A percentile compares a stretch with the other conserved stretches of the same genome.
phyloP scores from a whole-genome alignment of 2,113 vertebrate genomes.

The Larimichthys crocea region DNA sequence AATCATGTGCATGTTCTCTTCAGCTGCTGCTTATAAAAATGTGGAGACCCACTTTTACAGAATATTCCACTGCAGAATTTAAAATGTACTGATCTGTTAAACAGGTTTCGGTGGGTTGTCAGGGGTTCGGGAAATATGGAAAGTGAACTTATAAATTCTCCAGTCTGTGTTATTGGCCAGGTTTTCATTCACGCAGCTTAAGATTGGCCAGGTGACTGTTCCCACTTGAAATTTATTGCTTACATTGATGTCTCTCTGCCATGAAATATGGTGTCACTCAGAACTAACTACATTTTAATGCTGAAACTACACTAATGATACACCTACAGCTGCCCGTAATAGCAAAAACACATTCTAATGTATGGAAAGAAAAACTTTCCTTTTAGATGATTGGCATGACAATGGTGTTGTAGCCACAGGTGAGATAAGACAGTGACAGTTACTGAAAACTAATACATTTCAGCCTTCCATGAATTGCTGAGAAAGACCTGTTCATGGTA shows the following conservation, averaged over 20 bases:
- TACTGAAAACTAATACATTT: constrained; percentile 39
- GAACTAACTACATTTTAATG: constrained; percentile 66
- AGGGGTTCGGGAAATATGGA: constrained; percentile 71
- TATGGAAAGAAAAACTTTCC: constrained; percentile 29
- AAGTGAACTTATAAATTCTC: constrained; percentile 68
- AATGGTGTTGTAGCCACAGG: constrained; percentile 33
- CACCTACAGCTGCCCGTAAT: constrained; percentile 60
- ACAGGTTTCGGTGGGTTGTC: constrained; percentile 68
- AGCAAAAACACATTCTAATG: constrained; percentile 61
- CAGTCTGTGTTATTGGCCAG: constrained; percentile 62
- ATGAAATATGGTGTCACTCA: constrained; percentile 74
- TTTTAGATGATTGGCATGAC: constrained; percentile 41
- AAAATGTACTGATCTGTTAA: constrained; percentile 71
- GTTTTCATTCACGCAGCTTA: constrained; percentile 51
- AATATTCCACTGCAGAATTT: constrained; percentile 70
- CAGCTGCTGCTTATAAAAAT: constrained; percentile 69
- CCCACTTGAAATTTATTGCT: constrained; percentile 62
- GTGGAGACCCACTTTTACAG: constrained; percentile 58
- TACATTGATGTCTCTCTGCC: constrained; percentile 62
- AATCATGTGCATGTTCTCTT: constrained; percentile 52
- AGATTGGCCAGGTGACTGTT: constrained; percentile 67
- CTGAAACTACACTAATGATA: constrained; percentile 52
- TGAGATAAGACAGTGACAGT: constrained; percentile 49
- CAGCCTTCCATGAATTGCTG: constrained; percentile 28
- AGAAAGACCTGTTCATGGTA: constrained; percentile 32